Base-by-base conservation (phyloP, 2,113 vertebrate species). In the Archilochus colubris region DNA sequence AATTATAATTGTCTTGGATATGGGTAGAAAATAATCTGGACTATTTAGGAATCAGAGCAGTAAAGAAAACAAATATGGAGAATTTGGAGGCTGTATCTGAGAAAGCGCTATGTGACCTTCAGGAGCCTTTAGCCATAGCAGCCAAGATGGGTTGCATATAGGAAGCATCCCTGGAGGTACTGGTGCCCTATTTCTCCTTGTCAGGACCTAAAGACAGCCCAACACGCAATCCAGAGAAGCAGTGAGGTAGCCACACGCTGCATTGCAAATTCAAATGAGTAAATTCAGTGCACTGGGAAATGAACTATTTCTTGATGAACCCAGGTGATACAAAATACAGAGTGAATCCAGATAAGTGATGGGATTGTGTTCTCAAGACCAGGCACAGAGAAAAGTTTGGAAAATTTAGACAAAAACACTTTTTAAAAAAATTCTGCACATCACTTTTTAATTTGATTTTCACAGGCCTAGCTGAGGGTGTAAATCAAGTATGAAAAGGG, bases 171-270 rank as follows among this genome's bases (percentile, higher is more conserved):
- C 77, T 84, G 86, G 53, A 92, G 73, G 58, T 86, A 53, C 53
- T 57, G 53, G 57, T 86, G 82, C 80, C 91, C 66, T 90, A 12
- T 83, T 97, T 95, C 75, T 90, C 50, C 64, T 94, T 78, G 72
- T 85, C 90, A 90, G 61, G 82, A 86, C 68, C 67, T 86, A 86
- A 36, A 82, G 67, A 58, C 73, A 78, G 76, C 31, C 53, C 82
- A 88, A 24, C 79, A 23, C 43, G 55, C 44, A 78, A 88, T 16
- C 57, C 48, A 86, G 72, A 62, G 72, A 76, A 73, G 58, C 43
- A 85, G 55, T 0, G 0, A 63, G 67, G 25, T 68, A 89, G 30
- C 36, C 6, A 2, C 40, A 55, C 24, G 27, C 38, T 67, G 46
- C 66, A 70, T 57, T 81, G 72, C 77, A 84, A 93, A 88, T 91